A percentile compares a stretch with the other conserved stretches of the same genome.
phyloP scores from a whole-genome alignment of 2,888 invertebrate species.

The Nemurella pictetii region DNA sequence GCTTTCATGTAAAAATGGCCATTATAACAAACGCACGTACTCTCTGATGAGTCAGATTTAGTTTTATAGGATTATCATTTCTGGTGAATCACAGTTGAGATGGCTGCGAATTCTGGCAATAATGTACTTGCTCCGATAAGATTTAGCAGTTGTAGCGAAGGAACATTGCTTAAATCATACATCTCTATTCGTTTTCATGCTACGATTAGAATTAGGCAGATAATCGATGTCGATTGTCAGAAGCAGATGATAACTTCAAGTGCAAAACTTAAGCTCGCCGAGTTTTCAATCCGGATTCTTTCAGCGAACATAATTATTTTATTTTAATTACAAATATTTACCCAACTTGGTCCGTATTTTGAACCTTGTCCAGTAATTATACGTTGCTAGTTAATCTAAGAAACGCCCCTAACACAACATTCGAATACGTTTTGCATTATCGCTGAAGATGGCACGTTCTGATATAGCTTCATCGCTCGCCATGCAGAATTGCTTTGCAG shows the following conservation, averaged over 20 bases:
- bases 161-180: too few relatives aligned
- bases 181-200: too few relatives aligned
- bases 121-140: too few relatives aligned
- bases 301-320: background rate
- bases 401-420: constrained; percentile 11
- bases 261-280: background rate
- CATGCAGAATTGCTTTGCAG: background rate
- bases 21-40: background rate
- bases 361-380: background rate
- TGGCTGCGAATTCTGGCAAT: too few relatives aligned
- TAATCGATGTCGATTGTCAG: too few relatives aligned
- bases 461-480: background rate
- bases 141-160: too few relatives aligned
- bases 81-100: too few relatives aligned
- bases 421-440: background rate
- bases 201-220: too few relatives aligned
- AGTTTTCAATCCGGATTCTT: background rate
- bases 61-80: too few relatives aligned
- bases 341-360: background rate
- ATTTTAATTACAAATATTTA: constrained; percentile 22
- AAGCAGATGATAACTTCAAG: too few relatives aligned
- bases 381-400: background rate
- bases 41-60: background rate
- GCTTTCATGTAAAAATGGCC: background rate
- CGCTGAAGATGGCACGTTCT: constrained; percentile 4